phyloP scores from a whole-genome alignment of 2,888 invertebrate genomes.

The Lasioglossum villosulum region DNA sequence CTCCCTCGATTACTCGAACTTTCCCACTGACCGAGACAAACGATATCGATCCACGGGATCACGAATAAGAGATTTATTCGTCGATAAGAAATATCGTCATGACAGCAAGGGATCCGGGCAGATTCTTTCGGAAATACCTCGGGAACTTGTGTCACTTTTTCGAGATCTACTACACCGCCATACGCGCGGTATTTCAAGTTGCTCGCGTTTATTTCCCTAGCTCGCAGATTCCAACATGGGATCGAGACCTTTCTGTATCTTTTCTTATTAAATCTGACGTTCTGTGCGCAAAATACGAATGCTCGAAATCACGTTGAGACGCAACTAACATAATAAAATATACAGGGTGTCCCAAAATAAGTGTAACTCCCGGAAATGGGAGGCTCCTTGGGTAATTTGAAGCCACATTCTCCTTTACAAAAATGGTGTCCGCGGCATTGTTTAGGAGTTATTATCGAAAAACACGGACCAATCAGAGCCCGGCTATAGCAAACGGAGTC shows the following conservation, averaged over 20 bases:
- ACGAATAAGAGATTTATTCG: constrained; percentile 1
- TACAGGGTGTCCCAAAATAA: no score
- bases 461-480: no score
- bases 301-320: no score
- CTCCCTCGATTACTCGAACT: neutral
- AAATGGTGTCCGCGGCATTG: no score
- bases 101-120: neutral
- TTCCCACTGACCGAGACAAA: neutral
- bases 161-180: neutral
- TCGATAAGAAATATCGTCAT: neutral
- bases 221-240: neutral
- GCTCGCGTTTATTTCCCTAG: neutral
- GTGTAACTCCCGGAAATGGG: no score
- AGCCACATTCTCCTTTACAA: no score
- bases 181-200: neutral
- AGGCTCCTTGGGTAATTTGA: no score
- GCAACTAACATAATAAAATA: no score
- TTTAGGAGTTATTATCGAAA: no score
- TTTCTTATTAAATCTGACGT: neutral
- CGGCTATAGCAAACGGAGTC: no score
- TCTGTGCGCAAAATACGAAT: no score
- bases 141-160: neutral
- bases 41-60: neutral
- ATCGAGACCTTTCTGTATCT: neutral
- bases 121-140: neutral